Evolutionary conservation across 2,888 invertebrate genomes (phyloP), one percentile per base, ranked within the genome.

Genomic region (Clostera curtula): DNA sequence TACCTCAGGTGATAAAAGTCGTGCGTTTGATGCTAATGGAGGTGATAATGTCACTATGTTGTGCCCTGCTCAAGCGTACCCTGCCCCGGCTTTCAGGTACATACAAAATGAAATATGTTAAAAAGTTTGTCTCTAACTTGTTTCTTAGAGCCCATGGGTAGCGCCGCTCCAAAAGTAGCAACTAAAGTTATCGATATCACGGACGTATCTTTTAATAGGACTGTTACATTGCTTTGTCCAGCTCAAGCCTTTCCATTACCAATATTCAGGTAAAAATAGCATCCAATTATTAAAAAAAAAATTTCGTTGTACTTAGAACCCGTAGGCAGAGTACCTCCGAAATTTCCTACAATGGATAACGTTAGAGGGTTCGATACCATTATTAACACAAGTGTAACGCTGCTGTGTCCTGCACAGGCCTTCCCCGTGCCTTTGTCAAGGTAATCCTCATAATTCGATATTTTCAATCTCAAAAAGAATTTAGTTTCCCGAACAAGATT

Each of bases 1-100:
- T 59, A 87, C 87, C 26, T 83, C 79, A 36, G 88, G 89, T 43
- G 85, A 88, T 42, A 87, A 87, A 74, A 87, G 86, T 57, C 87
- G 87, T 36, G 87, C 87, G 51, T 87, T 92, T 58, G 89, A 90
- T 36, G 72, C 80, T 44, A 60, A 56, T 31, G 71, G 74, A 43
- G 72, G 74, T 27, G 82, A 74, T 46, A 86, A 83, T 55, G 65
- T 83, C 43, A 83, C 85, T 28, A 62, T 91, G 49, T 77, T 90
- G 60, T 92, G 92, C 64, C 90, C 90, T 47, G 90, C 92, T 33
- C 92, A 93, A 84, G 92, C 90, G 54, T 91, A 87, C 70, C 92
- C 92, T 53, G 88, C 89, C 62, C 88, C 88, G 49, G 66, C 83
- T 55, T 87, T 83, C 87, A 88, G 88, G 88, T 88, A 85, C 33